phyloP scores from a whole-genome alignment of 1,140 invertebrate genomes.

The Eurosta solidaginis region DNA sequence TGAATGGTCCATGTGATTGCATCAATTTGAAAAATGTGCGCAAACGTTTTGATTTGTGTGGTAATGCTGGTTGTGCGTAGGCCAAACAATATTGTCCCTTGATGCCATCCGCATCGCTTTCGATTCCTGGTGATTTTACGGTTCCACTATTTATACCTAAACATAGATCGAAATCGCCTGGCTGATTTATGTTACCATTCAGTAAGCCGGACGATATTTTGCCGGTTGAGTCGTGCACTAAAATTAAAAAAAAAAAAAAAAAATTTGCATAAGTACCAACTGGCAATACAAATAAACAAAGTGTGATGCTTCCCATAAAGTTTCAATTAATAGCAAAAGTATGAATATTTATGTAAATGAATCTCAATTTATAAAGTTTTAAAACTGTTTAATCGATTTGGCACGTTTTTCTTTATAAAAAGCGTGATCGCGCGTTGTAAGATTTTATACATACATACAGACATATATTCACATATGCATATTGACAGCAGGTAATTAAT shows the following conservation, averaged over 20 bases:
- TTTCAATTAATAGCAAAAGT: neutral
- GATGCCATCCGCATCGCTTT: conserved; percentile 50
- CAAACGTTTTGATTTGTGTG: conserved; percentile 61
- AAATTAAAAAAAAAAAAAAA: neutral
- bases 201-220: conserved; percentile 64
- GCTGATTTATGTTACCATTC: conserved; percentile 69
- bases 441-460: too few species aligned
- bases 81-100: conserved; percentile 68
- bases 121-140: neutral
- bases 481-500: too few species aligned
- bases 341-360: neutral
- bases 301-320: neutral
- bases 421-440: too few species aligned
- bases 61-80: conserved; percentile 63
- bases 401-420: too few species aligned
- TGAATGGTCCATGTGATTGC: conserved; percentile 68
- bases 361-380: neutral
- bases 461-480: too few species aligned
- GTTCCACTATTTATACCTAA: conserved; percentile 47
- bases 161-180: conserved; percentile 70
- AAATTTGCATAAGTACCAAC: neutral
- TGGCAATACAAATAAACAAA: too few species aligned
- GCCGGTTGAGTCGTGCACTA: conserved; percentile 69
- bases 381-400: neutral
- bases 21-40: conserved; percentile 64